Base-by-base conservation (phyloP, 2,797 vertebrate species). In the Ispidina picta region DNA sequence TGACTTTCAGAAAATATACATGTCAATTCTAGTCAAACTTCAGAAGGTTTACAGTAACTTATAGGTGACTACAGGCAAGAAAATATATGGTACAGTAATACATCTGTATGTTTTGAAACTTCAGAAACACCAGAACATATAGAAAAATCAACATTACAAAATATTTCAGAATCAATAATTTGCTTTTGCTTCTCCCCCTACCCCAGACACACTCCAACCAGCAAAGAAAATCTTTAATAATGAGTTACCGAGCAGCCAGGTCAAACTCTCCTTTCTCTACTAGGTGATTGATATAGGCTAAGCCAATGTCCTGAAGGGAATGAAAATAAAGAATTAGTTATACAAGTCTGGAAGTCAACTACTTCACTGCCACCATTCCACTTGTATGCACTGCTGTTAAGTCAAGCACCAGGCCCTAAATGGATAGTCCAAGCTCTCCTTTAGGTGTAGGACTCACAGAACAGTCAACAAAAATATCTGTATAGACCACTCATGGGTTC, bases 271-370 rank as follows among this genome's bases (percentile, higher is more conserved):
- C 97, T 94, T 97, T 99, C 95, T 98, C 98, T 96, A 99, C 95
- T n/a, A 99, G 96, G 93, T 99, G 99, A 95, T 98, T 98, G 96
- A 99, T 98, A 94, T 99, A 99, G 26, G 98, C 98, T 97, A 99
- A 98, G 49, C 99, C 99, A 39, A 99, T 99, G 88, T 99, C 99
- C 98, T 98, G 69, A 64, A 86, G 55, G 28, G 41, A 80, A 56
- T 55, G 93, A 71, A 83, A 79, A 63, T 22, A 78, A 62, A 44
- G 29, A 87, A 82, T 66, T 63, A 86, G 31, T 13, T 31, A 17
- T 2, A 78, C 15, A 75, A 70, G 41, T 59, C 22, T 37, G 39
- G 15, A 74, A 83, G 15, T 59, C 12, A 70, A 46, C 41, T 56
- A 60, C 49, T 41, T 31, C 39, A 76, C 65, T 59, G 43, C 18